These are phyloP conservation scores for Phylloscopus trochiloides DNA, from an alignment of 2,113 vertebrate genomes.

Conservation along the genomic window DNA sequence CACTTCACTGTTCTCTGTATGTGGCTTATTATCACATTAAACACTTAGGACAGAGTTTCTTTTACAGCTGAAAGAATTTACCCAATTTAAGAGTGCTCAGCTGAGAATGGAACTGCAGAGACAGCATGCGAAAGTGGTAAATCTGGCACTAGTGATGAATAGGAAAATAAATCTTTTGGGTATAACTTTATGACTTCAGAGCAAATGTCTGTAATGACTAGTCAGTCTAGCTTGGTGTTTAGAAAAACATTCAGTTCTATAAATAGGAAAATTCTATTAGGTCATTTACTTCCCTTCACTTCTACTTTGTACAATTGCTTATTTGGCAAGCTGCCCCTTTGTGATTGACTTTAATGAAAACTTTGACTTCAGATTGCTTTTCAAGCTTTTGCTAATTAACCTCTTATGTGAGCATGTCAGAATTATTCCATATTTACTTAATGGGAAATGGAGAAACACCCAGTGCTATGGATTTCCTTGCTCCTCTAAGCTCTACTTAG, in stretches of 20 bases:
- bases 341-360: slow-evolving; percentile 34
- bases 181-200: slow-evolving; percentile 5
- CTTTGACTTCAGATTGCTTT: neutral
- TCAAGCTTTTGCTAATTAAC: slow-evolving; percentile 30
- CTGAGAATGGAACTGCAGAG: neutral
- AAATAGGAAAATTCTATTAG: slow-evolving; percentile 25
- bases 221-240: neutral
- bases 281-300: slow-evolving; percentile 26
- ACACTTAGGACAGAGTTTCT: neutral
- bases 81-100: neutral
- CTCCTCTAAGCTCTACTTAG: neutral
- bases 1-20: neutral
- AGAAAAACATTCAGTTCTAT: slow-evolving; percentile 12
- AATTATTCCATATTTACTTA: neutral
- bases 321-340: slow-evolving; percentile 17
- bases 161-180: neutral
- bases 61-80: neutral
- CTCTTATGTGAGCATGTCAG: neutral
- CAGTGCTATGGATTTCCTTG: neutral
- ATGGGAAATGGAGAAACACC: neutral
- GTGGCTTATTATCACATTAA: neutral
- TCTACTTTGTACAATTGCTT: neutral
- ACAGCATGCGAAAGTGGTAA: neutral
- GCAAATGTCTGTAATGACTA: neutral
- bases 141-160: neutral